Conservation (phyloP, 2,797 vertebrate species). For the Moxostoma hubbsi region DNA sequence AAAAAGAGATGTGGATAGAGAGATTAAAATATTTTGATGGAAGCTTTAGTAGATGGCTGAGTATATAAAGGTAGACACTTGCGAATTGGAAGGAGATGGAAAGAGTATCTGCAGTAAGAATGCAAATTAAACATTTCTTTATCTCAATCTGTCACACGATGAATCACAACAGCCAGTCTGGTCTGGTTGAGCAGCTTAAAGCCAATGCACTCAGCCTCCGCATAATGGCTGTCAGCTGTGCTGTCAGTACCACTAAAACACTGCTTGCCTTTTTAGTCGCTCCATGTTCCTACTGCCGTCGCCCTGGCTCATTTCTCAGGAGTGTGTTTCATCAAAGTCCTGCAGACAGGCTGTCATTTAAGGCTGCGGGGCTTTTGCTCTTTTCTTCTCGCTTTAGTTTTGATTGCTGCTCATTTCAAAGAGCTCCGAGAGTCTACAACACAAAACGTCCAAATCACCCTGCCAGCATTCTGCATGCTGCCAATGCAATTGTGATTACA, state of each 20-base stretch:
- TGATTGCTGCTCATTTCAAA: too few species aligned
- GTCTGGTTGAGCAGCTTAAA: not conserved
- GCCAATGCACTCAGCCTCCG: not conserved
- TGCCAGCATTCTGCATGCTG: constrained; percentile 10
- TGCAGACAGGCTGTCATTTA: constrained; percentile 18
- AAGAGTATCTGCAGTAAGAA: not conserved
- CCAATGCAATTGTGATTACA: constrained; percentile 1
- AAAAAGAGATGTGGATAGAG: too few species aligned
- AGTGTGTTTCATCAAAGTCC: not conserved
- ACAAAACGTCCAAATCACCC: not conserved
- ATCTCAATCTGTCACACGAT: not conserved
- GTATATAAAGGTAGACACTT: too few species aligned
- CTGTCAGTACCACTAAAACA: not conserved
- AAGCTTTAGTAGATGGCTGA: too few species aligned
- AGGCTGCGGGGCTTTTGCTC: not conserved
- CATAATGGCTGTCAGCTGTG: constrained; percentile 4
- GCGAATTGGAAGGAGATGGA: too few species aligned
- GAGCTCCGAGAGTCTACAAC: not conserved
- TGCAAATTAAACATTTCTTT: not conserved
- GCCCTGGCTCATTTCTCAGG: not conserved
- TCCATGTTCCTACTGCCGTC: not conserved
- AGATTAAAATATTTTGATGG: too few species aligned
- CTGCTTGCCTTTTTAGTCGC: not conserved
- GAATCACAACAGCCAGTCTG: not conserved
- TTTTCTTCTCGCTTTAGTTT: constrained; percentile 9